Percentiles rank a stretch among this genome's conserved stretches.
Conservation (phyloP, 2,797 vertebrate species). For the Antrozous pallidus region DNA sequence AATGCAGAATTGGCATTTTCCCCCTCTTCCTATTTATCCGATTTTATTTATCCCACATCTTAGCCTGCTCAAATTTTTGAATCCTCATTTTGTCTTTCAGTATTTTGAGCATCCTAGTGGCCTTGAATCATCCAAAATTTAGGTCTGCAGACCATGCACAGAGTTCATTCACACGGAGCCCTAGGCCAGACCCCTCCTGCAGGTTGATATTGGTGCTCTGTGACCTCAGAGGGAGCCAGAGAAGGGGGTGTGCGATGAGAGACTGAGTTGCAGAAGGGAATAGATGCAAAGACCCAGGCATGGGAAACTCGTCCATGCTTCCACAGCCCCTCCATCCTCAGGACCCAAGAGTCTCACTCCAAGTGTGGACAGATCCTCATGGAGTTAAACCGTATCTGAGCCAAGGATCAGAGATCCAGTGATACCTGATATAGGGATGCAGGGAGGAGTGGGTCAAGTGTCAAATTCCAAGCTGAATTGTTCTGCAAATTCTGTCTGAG, state of each 20-base stretch:
- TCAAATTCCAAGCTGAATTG: conserved; percentile 36
- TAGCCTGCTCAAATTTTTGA: background rate
- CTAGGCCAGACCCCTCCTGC: background rate
- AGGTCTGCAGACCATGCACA: background rate
- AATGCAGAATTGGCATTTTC: background rate
- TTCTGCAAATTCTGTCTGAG: conserved; percentile 24
- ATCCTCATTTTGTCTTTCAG: background rate
- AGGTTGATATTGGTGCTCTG: background rate
- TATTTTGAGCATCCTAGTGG: background rate
- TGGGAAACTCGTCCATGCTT: background rate
- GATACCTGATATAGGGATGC: background rate
- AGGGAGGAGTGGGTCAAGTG: background rate
- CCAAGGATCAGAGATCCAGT: background rate
- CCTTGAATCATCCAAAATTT: background rate
- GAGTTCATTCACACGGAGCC: background rate
- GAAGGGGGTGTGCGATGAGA: background rate
- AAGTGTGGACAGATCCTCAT: background rate
- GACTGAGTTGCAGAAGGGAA: background rate
- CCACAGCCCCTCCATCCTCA: background rate
- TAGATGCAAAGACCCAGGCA: background rate
- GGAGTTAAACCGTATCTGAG: conserved; percentile 1
- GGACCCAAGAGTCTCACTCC: background rate
- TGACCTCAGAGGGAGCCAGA: background rate
- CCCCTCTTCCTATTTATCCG: background rate
- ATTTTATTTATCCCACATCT: background rate